Percentiles rank a stretch among this genome's conserved stretches.
Conservation (phyloP, 2,797 vertebrate genomes). For the Psittacula echo region DNA sequence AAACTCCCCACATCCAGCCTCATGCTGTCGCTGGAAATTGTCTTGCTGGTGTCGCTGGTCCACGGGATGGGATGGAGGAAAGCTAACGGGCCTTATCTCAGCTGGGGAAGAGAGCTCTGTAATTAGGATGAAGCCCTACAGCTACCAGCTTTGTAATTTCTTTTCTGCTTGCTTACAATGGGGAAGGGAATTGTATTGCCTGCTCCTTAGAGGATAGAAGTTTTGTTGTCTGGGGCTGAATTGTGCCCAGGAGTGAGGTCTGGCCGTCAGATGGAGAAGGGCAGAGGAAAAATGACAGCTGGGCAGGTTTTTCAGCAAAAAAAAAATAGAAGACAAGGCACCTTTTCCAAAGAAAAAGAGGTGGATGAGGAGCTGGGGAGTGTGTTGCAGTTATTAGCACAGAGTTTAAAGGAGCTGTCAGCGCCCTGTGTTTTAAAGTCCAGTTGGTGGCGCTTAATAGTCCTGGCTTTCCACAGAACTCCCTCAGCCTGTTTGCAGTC, state of each 20-base stretch:
- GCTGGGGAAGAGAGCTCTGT: neutral
- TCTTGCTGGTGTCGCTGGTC: neutral
- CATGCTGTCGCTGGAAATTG: neutral
- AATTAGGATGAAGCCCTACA: neutral
- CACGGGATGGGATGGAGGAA: neutral
- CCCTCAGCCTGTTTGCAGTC: constrained; percentile 35
- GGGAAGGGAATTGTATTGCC: neutral
- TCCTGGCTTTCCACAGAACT: neutral
- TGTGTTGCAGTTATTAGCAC: neutral
- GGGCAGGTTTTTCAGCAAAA: neutral
- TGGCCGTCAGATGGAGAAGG: neutral
- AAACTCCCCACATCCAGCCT: neutral
- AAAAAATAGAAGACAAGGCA: neutral
- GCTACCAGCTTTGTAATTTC: neutral
- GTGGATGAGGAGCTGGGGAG: neutral
- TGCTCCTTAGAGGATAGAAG: neutral
- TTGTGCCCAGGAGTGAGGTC: neutral
- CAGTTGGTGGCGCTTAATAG: neutral
- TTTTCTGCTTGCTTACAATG: neutral
- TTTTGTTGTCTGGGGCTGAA: neutral
- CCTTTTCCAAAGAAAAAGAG: neutral
- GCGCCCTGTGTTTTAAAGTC: neutral
- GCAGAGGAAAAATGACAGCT: neutral
- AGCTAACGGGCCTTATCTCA: neutral
- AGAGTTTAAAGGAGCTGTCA: neutral